Evolutionary conservation across 2,113 vertebrate species (phyloP).

Genomic region (Entosphenus tridentatus): DNA sequence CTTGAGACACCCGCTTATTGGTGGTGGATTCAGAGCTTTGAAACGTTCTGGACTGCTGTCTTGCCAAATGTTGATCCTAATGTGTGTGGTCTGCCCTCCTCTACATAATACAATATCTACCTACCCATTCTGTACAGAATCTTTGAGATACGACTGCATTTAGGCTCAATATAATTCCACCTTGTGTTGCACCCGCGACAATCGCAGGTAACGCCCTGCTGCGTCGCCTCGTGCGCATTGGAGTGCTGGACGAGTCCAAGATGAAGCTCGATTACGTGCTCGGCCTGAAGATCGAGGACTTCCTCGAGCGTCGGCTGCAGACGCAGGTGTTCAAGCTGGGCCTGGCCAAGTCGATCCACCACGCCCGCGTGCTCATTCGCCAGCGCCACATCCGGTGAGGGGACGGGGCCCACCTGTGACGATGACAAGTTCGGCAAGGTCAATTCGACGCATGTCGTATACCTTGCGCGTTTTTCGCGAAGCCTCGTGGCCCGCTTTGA

Average conservation of each 20-base stretch:
- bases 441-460: slow-evolving; percentile 68
- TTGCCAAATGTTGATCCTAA: too few relatives aligned
- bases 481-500: too few relatives aligned
- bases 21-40: too few relatives aligned
- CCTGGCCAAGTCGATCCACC: slow-evolving; percentile 67
- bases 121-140: too few relatives aligned
- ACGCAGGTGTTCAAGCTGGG: slow-evolving; percentile 80
- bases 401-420: not conserved
- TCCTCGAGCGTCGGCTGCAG: slow-evolving; percentile 62
- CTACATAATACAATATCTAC: too few relatives aligned
- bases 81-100: too few relatives aligned
- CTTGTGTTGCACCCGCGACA: too few relatives aligned
- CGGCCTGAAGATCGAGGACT: slow-evolving; percentile 71
- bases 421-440: slow-evolving; percentile 34
- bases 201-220: slow-evolving; percentile 50
- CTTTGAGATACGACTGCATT: too few relatives aligned
- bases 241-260: slow-evolving; percentile 68
- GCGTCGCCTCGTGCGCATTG: slow-evolving; percentile 55
- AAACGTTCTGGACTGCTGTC: too few relatives aligned
- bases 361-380: slow-evolving; percentile 63
- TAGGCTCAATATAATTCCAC: too few relatives aligned
- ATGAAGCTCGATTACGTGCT: slow-evolving; percentile 87
- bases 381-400: slow-evolving; percentile 70
- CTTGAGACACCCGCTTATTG: too few relatives aligned
- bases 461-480: slow-evolving; percentile 29